phyloP scores from a whole-genome alignment of 2,113 vertebrate species.

The Mohoua ochrocephala region DNA sequence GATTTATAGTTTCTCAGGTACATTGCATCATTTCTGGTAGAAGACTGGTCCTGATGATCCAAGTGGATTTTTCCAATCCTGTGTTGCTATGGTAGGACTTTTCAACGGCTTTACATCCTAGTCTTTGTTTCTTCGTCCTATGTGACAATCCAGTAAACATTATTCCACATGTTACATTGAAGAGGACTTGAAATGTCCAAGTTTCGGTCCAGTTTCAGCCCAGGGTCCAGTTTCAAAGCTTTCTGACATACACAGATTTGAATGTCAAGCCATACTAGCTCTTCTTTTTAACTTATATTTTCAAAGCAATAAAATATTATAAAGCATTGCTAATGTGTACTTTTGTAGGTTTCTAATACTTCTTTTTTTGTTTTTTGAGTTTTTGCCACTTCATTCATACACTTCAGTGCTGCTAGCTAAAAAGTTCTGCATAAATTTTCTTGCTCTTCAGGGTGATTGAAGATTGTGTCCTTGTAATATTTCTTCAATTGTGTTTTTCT shows the following conservation, averaged over 20 bases:
- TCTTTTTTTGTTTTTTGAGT: background rate
- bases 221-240: background rate
- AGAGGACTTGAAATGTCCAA: background rate
- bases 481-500: background rate
- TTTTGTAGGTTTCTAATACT: background rate
- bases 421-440: background rate
- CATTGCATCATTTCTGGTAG: background rate
- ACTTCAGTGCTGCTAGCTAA: background rate
- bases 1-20: background rate
- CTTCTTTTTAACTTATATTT: background rate
- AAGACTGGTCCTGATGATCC: background rate
- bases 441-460: background rate
- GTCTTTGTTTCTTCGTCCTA: background rate
- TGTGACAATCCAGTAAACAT: background rate
- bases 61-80: background rate
- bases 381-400: background rate
- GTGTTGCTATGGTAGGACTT: background rate
- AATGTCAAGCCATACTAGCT: background rate
- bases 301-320: background rate
- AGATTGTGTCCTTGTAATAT: background rate
- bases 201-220: background rate
- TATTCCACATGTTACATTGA: background rate
- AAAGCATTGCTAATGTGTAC: background rate
- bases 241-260: background rate
- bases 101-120: background rate